These are phyloP conservation scores for Dipodomys ordii DNA, from an alignment of 2,113 vertebrate species.

Conservation along the genomic window DNA sequence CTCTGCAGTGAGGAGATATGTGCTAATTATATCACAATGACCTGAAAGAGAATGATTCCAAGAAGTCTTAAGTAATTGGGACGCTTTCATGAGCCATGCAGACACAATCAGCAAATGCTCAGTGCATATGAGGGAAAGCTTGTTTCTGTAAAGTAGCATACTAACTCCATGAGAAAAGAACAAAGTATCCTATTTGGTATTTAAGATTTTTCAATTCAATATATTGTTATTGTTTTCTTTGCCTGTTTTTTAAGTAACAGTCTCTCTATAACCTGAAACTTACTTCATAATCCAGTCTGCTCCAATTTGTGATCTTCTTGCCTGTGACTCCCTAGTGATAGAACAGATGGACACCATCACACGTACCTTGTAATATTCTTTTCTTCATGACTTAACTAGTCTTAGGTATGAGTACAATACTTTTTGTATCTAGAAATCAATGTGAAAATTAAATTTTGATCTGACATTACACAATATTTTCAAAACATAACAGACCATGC, in stretches of 20 bases:
- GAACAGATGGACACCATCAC: background rate
- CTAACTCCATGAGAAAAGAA: background rate
- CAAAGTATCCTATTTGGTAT: background rate
- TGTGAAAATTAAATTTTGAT: slow-evolving; percentile 3
- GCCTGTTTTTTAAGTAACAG: background rate
- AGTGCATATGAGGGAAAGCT: background rate
- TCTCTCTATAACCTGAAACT: background rate
- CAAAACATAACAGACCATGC: background rate
- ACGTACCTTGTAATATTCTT: background rate
- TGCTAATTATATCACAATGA: background rate
- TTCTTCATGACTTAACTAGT: background rate
- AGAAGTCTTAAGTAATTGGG: background rate
- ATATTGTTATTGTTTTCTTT: background rate
- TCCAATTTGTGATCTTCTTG: background rate
- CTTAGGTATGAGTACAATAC: background rate
- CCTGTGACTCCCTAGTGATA: too few species aligned
- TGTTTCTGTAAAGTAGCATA: background rate
- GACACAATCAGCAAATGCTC: background rate
- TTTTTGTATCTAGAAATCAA: background rate
- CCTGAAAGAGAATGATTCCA: background rate
- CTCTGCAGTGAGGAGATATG: background rate
- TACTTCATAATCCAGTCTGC: too few species aligned
- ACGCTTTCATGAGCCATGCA: background rate
- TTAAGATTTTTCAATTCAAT: background rate
- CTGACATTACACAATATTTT: background rate